Evolutionary conservation across 1,140 invertebrate genomes (phyloP).

Genomic region (Drosophila prosaltans): DNA sequence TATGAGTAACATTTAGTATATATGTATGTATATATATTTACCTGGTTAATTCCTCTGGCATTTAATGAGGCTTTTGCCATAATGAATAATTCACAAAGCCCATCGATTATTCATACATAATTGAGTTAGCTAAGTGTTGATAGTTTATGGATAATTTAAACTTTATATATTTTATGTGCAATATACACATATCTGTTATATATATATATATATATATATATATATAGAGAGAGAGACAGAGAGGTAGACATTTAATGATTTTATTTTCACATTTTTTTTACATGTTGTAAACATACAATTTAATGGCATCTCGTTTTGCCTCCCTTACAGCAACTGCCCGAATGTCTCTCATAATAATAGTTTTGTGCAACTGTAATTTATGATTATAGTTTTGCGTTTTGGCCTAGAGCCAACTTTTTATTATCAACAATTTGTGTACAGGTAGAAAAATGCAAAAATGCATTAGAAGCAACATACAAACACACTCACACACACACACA

Average conservation of each 20-base stretch:
- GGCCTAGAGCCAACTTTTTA: slow-evolving; percentile 62
- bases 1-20: background rate
- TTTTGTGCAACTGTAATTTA: slow-evolving; percentile 65
- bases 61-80: slow-evolving; percentile 4
- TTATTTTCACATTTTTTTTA: slow-evolving; percentile 15
- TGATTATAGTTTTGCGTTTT: slow-evolving; percentile 65
- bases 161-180: slow-evolving; percentile 33
- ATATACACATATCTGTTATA: background rate
- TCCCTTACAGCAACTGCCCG: background rate
- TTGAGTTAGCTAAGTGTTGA: slow-evolving; percentile 13
- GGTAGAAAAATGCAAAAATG: slow-evolving; percentile 59
- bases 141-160: slow-evolving; percentile 32
- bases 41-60: background rate
- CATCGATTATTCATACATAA: slow-evolving; percentile 12
- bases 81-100: slow-evolving; percentile 10
- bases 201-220: background rate
- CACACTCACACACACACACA: background rate
- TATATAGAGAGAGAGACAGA: background rate
- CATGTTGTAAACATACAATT: slow-evolving; percentile 47
- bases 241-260: background rate
- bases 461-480: slow-evolving; percentile 47
- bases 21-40: background rate
- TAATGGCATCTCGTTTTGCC: slow-evolving; percentile 49
- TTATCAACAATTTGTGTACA: slow-evolving; percentile 33
- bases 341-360: slow-evolving; percentile 45